These are phyloP conservation scores for Peucedramus taeniatus DNA, from an alignment of 2,113 vertebrate genomes.

Conservation along the genomic window DNA sequence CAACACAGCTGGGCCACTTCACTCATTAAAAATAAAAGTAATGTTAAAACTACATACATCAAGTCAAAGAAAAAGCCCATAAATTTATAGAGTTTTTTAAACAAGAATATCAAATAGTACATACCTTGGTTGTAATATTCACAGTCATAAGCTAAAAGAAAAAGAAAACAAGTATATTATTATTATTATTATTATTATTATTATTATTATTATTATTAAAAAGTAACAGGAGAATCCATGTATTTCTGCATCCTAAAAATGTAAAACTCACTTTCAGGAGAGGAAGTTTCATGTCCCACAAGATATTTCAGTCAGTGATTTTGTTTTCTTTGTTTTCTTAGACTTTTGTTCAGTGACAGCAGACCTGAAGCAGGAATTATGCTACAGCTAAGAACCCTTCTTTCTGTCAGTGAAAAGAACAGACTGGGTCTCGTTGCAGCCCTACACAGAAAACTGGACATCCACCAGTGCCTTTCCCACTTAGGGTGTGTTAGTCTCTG, in stretches of 20 bases:
- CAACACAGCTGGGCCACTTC: not conserved
- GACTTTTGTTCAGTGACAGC: not conserved
- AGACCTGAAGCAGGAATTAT: not conserved
- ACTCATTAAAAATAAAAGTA: not conserved
- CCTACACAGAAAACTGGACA: not conserved
- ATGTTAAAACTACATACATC: not conserved
- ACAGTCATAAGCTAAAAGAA: conserved; percentile 90
- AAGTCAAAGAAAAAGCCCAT: not conserved
- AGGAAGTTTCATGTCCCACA: not conserved
- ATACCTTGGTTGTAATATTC: conserved; percentile 97
- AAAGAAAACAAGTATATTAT: not conserved
- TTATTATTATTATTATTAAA: not conserved
- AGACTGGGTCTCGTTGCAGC: not conserved
- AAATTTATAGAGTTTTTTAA: not conserved
- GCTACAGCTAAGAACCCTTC: not conserved
- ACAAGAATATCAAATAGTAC: conserved; percentile 17
- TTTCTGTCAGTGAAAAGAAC: not conserved
- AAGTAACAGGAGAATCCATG: not conserved
- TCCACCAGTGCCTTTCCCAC: not conserved
- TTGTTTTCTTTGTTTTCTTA: conserved; percentile 1
- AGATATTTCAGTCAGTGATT: not conserved
- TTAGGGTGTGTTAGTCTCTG: too few relatives aligned
- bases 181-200: not conserved
- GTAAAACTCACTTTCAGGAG: not conserved
- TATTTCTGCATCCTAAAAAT: not conserved